Evolutionary conservation across 2,888 invertebrate species (phyloP).

Genomic region (Dryomyza anilis): DNA sequence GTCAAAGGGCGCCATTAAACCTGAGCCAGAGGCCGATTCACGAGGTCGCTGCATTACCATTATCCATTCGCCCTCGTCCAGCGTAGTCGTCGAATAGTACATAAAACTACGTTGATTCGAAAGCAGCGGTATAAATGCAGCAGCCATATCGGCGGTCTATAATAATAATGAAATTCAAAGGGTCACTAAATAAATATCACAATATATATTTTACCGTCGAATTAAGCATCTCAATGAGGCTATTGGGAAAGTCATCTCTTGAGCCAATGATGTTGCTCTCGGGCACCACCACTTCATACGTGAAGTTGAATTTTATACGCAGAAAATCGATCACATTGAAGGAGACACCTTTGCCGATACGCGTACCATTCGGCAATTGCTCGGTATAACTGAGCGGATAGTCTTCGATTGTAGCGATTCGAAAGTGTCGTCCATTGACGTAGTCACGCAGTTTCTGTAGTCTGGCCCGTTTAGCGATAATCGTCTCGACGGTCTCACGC

Average conservation of each 20-base stretch:
- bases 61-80: slow-evolving; percentile 79
- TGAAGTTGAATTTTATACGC: slow-evolving; percentile 73
- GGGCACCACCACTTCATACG: slow-evolving; percentile 72
- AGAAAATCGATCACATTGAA: slow-evolving; percentile 74
- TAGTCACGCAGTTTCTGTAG: slow-evolving; percentile 43
- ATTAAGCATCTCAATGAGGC: slow-evolving; percentile 70
- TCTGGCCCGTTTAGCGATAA: slow-evolving; percentile 42
- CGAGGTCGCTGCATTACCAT: slow-evolving; percentile 80
- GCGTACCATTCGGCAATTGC: slow-evolving; percentile 63
- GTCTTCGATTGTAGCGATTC: slow-evolving; percentile 64
- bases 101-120: slow-evolving; percentile 65
- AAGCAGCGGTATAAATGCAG: slow-evolving; percentile 76
- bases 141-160: slow-evolving; percentile 78
- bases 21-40: slow-evolving; percentile 82
- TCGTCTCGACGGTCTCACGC: slow-evolving; percentile 41
- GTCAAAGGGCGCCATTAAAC: slow-evolving; percentile 81
- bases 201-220: slow-evolving; percentile 62
- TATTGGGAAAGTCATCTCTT: slow-evolving; percentile 62
- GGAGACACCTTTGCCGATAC: slow-evolving; percentile 72
- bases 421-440: slow-evolving; percentile 54
- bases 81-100: slow-evolving; percentile 64
- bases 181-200: neutral
- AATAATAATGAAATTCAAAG: slow-evolving; percentile 28
- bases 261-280: slow-evolving; percentile 68
- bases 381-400: slow-evolving; percentile 68